phyloP scores from a whole-genome alignment of 92 coral and sea anemone species.

The Scolanthus callimorphus region DNA sequence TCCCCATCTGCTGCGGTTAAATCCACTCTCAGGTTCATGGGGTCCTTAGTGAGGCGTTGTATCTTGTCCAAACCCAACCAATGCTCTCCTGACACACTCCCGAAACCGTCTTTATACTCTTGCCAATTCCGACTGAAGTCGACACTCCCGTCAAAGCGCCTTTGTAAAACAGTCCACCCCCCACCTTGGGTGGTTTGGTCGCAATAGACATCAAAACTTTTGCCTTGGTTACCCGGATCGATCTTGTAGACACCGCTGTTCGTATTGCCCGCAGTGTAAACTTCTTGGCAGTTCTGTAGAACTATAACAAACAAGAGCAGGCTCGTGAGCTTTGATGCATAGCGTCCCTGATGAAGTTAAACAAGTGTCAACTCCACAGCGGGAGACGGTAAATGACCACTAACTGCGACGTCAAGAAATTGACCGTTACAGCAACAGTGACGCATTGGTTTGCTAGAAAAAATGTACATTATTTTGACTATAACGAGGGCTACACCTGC shows the following conservation, averaged over 20 bases:
- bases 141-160: conserved; percentile 64
- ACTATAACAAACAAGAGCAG: no score
- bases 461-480: no score
- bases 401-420: no score
- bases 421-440: no score
- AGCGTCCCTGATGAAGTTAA: no score
- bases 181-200: conserved; percentile 66
- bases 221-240: conserved; percentile 30
- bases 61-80: conserved; percentile 74
- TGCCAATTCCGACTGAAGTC: conserved; percentile 36
- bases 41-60: conserved; percentile 45
- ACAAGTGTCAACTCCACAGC: no score
- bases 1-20: conserved; percentile 61
- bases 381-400: no score
- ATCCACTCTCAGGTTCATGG: conserved; percentile 54
- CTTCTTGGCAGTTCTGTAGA: conserved; percentile 32
- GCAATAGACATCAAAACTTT: conserved; percentile 51
- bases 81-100: conserved; percentile 50
- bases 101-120: conserved; percentile 53
- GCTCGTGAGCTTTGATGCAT: no score
- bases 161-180: conserved; percentile 71
- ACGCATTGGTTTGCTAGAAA: no score
- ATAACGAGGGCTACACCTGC: no score
- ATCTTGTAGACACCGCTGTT: conserved; percentile 52
- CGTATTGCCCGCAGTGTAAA: conserved; percentile 36